These are phyloP conservation scores for Copsychus sechellarum DNA, from an alignment of 2,113 vertebrate species.

Conservation along the genomic window DNA sequence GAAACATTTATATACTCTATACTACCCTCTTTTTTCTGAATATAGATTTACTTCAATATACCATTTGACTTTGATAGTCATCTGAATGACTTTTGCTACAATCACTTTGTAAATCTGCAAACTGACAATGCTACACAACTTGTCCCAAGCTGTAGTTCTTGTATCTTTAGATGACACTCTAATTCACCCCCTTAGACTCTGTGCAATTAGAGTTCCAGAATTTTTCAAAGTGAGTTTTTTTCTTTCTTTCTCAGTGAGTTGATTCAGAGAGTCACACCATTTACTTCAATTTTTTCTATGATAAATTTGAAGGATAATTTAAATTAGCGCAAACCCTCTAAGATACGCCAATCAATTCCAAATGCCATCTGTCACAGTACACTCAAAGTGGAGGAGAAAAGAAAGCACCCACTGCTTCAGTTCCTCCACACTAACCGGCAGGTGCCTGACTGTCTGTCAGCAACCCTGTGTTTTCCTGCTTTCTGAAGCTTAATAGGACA, in stretches of 20 bases:
- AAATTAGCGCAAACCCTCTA: slow-evolving; percentile 21
- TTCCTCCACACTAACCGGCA: neutral
- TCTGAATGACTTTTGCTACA: neutral
- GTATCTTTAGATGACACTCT: neutral
- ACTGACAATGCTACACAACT: neutral
- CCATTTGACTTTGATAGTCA: neutral
- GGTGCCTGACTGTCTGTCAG: slow-evolving; percentile 18
- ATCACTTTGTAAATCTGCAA: neutral
- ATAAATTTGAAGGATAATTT: slow-evolving; percentile 45
- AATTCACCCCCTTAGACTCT: neutral
- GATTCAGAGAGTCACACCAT: neutral
- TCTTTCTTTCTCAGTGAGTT: neutral
- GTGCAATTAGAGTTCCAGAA: neutral
- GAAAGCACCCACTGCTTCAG: slow-evolving; percentile 30
- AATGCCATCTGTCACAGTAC: slow-evolving; percentile 50
- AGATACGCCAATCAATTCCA: slow-evolving; percentile 26
- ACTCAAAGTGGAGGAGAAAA: slow-evolving; percentile 20
- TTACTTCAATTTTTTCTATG: neutral
- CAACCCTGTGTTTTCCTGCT: neutral
- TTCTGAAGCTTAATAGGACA: slow-evolving; percentile 13
- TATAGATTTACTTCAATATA: neutral
- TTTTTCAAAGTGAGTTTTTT: neutral
- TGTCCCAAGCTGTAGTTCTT: neutral
- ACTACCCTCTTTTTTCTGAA: neutral
- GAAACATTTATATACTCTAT: neutral